Evolutionary conservation across 2,888 invertebrate genomes (phyloP).

Genomic region (Dorcus hopei): DNA sequence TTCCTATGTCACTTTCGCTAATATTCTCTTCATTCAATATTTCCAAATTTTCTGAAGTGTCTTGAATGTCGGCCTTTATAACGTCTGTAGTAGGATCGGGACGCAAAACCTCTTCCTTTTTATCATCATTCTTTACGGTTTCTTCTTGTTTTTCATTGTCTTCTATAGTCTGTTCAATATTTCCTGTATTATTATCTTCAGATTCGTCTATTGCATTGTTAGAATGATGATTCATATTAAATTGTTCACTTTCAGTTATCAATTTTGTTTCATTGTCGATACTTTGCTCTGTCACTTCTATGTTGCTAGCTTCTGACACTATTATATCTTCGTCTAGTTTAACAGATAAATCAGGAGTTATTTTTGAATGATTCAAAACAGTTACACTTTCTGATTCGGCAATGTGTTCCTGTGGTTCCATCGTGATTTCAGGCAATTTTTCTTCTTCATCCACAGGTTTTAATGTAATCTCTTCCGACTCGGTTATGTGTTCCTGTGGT

Average conservation of each 20-base stretch:
- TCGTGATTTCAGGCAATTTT: not conserved
- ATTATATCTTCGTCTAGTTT: no score
- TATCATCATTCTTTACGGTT: not conserved
- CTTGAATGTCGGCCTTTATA: not conserved
- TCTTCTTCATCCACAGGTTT: not conserved
- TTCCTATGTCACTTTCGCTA: not conserved
- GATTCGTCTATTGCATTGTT: not conserved
- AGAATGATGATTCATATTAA: no score
- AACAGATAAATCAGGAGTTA: no score
- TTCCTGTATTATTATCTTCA: not conserved
- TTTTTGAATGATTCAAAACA: not conserved
- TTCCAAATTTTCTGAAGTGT: not conserved
- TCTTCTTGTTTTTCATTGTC: not conserved
- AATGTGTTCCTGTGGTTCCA: not conserved
- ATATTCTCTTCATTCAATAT: not conserved
- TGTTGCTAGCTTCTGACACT: no score
- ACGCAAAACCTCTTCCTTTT: not conserved
- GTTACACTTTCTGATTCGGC: constrained; percentile 2
- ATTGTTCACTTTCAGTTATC: no score
- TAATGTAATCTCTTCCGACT: not conserved
- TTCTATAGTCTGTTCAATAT: not conserved
- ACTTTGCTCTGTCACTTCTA: no score
- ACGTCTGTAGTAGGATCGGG: not conserved
- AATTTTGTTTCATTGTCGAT: no score
- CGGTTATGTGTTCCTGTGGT: constrained; percentile 5